These are phyloP conservation scores for Megaceryle alcyon DNA, from an alignment of 2,797 vertebrate species.

Conservation along the genomic window DNA sequence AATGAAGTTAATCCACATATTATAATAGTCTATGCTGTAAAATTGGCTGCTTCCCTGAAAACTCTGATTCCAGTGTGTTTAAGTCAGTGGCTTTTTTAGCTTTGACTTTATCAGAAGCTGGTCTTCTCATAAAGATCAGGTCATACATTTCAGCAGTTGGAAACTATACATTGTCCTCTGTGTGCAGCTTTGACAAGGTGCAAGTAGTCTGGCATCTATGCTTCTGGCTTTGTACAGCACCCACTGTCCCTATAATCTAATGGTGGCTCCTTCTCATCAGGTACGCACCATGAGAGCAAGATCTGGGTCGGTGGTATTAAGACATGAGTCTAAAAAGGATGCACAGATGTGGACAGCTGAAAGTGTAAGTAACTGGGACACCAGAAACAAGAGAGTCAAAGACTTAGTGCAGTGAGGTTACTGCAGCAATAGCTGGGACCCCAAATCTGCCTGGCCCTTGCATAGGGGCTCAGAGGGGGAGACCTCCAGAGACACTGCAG, in stretches of 20 bases:
- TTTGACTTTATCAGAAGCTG: background rate
- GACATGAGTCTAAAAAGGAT: background rate
- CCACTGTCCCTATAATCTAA: background rate
- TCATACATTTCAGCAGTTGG: background rate
- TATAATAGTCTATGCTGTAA: background rate
- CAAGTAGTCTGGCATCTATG: background rate
- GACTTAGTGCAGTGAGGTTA: background rate
- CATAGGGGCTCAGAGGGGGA: fast-evolving
- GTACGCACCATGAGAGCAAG: background rate
- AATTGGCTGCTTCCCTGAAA: background rate
- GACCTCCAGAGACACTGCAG: background rate
- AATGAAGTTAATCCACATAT: background rate
- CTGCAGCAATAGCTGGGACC: background rate
- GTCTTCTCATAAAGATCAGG: background rate
- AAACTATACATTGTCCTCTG: fast-evolving
- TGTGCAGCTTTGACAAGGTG: background rate
- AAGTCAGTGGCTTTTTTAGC: background rate
- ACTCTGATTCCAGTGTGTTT: background rate
- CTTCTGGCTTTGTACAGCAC: background rate
- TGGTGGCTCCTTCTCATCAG: background rate
- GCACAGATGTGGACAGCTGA: background rate
- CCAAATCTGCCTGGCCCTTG: background rate
- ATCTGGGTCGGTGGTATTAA: fast-evolving
- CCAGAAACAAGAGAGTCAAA: background rate
- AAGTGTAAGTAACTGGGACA: background rate